Evolutionary conservation across 2,797 vertebrate species (phyloP).

Genomic region (Melanotaenia maccullochi): DNA sequence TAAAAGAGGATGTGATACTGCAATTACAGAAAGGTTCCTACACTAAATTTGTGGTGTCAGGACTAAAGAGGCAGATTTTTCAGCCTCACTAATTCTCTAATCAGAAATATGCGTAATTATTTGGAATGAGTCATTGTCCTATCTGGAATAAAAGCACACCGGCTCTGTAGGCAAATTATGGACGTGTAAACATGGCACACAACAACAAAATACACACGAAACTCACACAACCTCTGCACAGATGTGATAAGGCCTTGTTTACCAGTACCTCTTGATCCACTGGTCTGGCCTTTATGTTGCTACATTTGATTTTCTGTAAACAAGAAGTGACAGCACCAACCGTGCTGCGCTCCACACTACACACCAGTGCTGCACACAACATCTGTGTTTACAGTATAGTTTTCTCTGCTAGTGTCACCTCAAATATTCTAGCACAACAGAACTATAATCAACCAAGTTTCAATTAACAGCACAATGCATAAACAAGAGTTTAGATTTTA

Average conservation of each 20-base stretch:
- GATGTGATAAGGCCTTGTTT: constrained; percentile 5
- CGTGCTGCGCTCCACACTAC: not conserved
- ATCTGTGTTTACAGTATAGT: not conserved
- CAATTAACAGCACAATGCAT: not conserved
- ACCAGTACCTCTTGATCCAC: constrained; percentile 19
- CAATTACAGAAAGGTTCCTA: constrained; percentile 37
- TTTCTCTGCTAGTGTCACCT: not conserved
- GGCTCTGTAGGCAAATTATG: constrained; percentile 1
- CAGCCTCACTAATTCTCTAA: constrained; percentile 45
- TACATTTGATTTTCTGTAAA: constrained; percentile 7
- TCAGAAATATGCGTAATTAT: constrained; percentile 65
- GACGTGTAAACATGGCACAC: constrained; percentile 13
- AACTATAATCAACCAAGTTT: not conserved
- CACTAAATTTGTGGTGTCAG: constrained; percentile 31
- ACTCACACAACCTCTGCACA: not conserved
- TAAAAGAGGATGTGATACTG: not conserved
- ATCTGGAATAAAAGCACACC: constrained; percentile 53
- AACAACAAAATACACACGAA: constrained; percentile 13
- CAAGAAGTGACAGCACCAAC: not conserved
- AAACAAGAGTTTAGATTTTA: not conserved
- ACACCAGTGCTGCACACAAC: not conserved
- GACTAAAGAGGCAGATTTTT: constrained; percentile 28
- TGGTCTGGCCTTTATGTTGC: constrained; percentile 28
- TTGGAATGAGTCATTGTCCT: constrained; percentile 63
- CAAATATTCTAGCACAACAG: not conserved